Conservation (phyloP, 2,797 vertebrate genomes). For the Crax fasciolata region DNA sequence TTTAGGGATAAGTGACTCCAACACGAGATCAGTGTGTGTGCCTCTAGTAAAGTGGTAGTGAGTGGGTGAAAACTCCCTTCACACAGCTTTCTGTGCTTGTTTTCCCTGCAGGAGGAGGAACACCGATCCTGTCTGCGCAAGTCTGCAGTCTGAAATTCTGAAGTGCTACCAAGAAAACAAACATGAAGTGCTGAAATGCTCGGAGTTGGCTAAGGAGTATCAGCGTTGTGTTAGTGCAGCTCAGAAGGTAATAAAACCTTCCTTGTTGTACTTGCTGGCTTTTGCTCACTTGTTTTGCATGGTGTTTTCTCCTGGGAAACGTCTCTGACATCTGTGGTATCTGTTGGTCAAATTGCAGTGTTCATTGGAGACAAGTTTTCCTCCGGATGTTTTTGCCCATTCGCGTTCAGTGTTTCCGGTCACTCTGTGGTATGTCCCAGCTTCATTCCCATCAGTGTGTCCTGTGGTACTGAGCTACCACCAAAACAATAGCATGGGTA, state of each 20-base stretch:
- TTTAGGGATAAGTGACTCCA: neutral
- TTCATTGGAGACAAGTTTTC: neutral
- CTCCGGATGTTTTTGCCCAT: neutral
- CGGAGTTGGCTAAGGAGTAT: constrained; percentile 92
- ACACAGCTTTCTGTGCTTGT: neutral
- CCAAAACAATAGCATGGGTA: neutral
- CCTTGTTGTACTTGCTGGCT: neutral
- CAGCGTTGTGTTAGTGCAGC: constrained; percentile 90
- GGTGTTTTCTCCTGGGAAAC: neutral
- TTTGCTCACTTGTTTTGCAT: constrained; percentile 23
- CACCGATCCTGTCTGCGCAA: constrained; percentile 87
- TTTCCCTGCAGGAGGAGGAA: constrained; percentile 83
- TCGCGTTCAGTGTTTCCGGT: neutral
- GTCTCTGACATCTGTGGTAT: neutral
- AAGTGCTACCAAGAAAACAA: constrained; percentile 90
- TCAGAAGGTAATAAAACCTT: constrained; percentile 88
- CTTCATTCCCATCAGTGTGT: neutral
- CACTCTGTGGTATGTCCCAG: neutral
- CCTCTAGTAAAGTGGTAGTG: neutral
- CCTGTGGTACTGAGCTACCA: neutral
- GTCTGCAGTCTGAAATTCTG: constrained; percentile 90
- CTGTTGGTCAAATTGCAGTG: neutral
- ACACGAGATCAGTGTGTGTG: neutral
- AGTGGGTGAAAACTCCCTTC: constrained; percentile 8
- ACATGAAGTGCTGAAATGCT: constrained; percentile 89